Evolutionary conservation across 2,888 invertebrate species (phyloP).

Genomic region (Melolontha melolontha): DNA sequence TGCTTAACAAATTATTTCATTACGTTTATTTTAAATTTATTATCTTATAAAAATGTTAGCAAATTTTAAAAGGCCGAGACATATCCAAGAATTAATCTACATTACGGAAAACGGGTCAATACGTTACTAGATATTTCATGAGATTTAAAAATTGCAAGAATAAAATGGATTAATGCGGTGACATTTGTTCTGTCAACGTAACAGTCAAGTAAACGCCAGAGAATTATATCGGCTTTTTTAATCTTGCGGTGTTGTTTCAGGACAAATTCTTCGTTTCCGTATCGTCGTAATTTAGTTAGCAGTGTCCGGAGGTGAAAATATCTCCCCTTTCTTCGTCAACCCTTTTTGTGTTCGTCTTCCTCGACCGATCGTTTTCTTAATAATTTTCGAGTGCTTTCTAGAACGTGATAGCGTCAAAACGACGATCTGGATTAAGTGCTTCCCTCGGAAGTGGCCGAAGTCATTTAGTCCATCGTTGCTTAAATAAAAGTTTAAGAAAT

Average conservation of each 20-base stretch:
- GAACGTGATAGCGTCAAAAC: constrained; percentile 31
- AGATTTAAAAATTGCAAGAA: not conserved
- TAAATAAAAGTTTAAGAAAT: no score
- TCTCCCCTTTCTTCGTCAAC: not conserved
- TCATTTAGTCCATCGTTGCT: not conserved
- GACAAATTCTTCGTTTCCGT: not conserved
- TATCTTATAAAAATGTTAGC: no score
- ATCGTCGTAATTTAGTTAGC: constrained; percentile 28
- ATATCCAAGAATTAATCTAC: no score
- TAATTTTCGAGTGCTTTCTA: constrained; percentile 19
- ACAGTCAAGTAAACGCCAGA: not conserved
- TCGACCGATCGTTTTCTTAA: constrained; percentile 23
- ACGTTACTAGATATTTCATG: not conserved
- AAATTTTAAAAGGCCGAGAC: no score
- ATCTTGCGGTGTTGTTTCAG: constrained; percentile 13
- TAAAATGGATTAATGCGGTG: constrained; percentile 31
- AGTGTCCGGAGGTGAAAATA: not conserved
- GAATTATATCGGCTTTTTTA: constrained; percentile 27
- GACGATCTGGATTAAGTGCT: constrained; percentile 32
- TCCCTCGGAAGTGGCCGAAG: constrained; percentile 2
- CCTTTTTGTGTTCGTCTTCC: constrained; percentile 15
- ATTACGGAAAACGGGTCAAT: no score
- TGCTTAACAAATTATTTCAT: no score
- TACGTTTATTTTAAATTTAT: no score
- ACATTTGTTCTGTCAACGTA: constrained; percentile 19